phyloP scores from a whole-genome alignment of 2,888 invertebrate species.

The Drosophila nr. perissopoda region DNA sequence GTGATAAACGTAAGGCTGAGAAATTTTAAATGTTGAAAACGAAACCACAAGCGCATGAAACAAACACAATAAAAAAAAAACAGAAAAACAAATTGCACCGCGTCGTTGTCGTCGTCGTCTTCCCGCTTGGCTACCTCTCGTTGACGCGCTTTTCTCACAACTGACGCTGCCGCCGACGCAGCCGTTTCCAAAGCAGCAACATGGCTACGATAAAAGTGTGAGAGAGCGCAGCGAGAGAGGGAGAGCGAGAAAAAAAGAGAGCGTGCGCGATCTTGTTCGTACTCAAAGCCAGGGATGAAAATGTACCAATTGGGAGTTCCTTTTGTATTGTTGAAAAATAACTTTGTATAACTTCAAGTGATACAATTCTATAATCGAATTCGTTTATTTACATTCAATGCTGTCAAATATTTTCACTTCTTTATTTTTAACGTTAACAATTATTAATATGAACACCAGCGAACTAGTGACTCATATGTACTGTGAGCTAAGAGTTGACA shows the following conservation, averaged over 20 bases:
- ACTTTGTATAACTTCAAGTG: not conserved
- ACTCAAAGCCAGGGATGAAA: constrained; percentile 40
- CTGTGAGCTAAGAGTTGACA: not conserved
- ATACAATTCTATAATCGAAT: not conserved
- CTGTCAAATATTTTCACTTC: not conserved
- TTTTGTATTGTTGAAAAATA: not conserved
- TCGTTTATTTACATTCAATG: not conserved
- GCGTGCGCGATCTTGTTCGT: constrained; percentile 27
- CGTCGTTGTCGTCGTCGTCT: constrained; percentile 40
- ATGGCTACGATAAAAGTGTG: constrained; percentile 38
- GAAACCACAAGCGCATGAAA: constrained; percentile 43
- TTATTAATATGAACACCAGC: not conserved
- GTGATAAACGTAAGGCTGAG: constrained; percentile 16
- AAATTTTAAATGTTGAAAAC: constrained; percentile 27
- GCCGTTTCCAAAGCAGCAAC: constrained; percentile 40
- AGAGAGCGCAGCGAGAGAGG: constrained; percentile 10
- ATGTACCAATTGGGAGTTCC: constrained; percentile 28
- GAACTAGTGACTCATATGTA: not conserved
- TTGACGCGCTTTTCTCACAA: constrained; percentile 58
- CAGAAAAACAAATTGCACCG: constrained; percentile 37
- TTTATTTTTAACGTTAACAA: not conserved
- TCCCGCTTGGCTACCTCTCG: constrained; percentile 42
- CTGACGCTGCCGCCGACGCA: constrained; percentile 62
- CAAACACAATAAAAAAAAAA: constrained; percentile 34
- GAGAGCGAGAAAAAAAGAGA: constrained; percentile 13